Evolutionary conservation across 2,113 vertebrate genomes (phyloP), one percentile per base, ranked within the genome.

Genomic region (Mohoua ochrocephala): DNA sequence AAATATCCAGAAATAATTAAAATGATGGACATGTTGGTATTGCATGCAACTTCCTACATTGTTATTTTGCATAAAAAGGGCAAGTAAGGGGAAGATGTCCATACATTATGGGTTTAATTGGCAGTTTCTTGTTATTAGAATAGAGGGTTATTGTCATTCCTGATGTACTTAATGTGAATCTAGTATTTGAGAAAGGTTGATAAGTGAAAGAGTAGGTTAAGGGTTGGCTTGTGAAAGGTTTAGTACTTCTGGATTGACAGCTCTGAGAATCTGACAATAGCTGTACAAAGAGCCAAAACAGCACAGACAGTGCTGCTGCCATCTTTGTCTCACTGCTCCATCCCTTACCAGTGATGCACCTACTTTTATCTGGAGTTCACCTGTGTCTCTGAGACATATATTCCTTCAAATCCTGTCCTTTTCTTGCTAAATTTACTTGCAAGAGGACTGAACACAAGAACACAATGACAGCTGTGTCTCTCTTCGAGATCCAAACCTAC

Each of bases 51-150:
- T 76, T 91, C 78, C 88, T 56, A 49, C 57, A 80, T 65, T 70
- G 49, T 78, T 94, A 89, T 95, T 96, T 97, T 97, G 80, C 88
- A 90, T 97, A 91, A 96, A 93, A 97, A 95, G 95, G 95, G 94
- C 89, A 97, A 87, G 65, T 60, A 59, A 93, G 88, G 87, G 87
- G 93, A 94, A 94, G 78, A 92, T 91, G 91, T 91, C 91, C 89
- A 93, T 93, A 88, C 75, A 95, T 97, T 96, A 92, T 93, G 53
- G 31, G 67, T 97, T 98, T 96, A 97, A 97, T 95, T 97, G 94
- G 91, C 74, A 96, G 79, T 70, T 96, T 74, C 78, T 89, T 17
- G 70, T 85, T 94, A 86, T 91, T 95, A 96, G 83, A 97, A 79
- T 67, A 84, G 80, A 76, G 82, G 31, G 57, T 87, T 80, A 84